A percentile compares a stretch with the other conserved stretches of the same genome.
These are phyloP conservation scores for Pogonomyrmex barbatus DNA, from an alignment of 1,140 invertebrate genomes.

Conservation along the genomic window DNA sequence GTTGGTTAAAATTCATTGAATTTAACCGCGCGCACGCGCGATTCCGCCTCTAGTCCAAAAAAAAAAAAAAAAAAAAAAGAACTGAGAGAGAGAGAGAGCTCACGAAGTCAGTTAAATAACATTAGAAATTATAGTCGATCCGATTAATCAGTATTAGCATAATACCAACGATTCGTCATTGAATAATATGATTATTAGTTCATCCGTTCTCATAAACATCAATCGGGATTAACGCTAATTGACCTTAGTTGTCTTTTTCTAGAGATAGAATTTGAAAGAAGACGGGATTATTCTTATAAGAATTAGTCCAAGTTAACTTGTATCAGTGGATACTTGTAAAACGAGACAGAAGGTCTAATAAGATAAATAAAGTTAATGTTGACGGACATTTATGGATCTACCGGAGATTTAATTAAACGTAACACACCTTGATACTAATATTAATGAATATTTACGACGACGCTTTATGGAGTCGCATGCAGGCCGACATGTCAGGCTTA, in stretches of 20 bases:
- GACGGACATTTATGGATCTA: not conserved
- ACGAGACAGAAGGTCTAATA: not conserved
- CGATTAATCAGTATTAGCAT: not conserved
- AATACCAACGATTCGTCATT: not conserved
- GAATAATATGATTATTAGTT: not conserved
- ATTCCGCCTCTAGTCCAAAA: not conserved
- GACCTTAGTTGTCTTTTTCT: not conserved
- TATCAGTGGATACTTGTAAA: not conserved
- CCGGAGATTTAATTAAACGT: not conserved
- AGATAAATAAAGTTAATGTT: not conserved
- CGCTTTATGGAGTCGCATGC: not conserved
- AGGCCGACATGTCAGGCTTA: not conserved
- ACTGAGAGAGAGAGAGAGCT: not conserved
- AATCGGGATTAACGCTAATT: not conserved
- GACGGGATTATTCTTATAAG: not conserved
- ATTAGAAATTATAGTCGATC: not conserved
- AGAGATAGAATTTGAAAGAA: not conserved
- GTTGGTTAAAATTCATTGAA: conserved; percentile 21
- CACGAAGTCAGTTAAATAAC: not conserved
- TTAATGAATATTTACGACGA: not conserved
- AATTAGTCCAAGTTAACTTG: conserved; percentile 10
- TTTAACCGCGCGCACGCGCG: not conserved
- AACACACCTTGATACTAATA: not conserved
- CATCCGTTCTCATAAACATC: not conserved
- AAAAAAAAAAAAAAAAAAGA: conserved; percentile 1